Evolutionary conservation across 2,888 invertebrate species (phyloP).

Genomic region (Alsophila aescularia): DNA sequence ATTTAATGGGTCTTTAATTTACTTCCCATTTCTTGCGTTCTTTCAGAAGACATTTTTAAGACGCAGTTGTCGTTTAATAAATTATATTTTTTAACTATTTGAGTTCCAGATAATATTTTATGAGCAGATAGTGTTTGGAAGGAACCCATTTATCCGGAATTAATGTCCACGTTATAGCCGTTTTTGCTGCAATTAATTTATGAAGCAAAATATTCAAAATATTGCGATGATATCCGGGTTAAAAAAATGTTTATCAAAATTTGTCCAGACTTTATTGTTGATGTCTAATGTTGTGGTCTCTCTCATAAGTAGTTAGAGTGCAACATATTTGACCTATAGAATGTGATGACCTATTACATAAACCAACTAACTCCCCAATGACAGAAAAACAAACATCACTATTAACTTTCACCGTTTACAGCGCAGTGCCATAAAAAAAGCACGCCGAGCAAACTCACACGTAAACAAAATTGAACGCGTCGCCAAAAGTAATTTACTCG

Average conservation of each 20-base stretch:
- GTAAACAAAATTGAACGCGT: conserved; percentile 42
- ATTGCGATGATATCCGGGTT: not conserved
- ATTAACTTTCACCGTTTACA: conserved; percentile 30
- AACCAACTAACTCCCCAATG: conserved; percentile 14
- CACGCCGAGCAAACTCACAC: conserved; percentile 40
- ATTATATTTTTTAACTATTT: no score
- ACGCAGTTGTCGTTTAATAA: no score
- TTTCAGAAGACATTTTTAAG: no score
- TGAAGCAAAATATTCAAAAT: not conserved
- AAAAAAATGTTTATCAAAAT: not conserved
- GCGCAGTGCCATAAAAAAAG: conserved; percentile 46
- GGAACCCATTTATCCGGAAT: not conserved
- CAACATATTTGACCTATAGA: conserved; percentile 28
- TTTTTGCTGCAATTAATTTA: not conserved
- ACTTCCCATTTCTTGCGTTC: no score
- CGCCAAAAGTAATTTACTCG: conserved; percentile 69
- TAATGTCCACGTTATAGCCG: not conserved
- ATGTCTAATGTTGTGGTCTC: not conserved
- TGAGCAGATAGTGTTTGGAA: not conserved
- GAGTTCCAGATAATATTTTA: not conserved
- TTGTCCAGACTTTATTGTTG: no score
- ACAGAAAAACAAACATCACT: conserved; percentile 44
- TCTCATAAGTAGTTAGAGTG: not conserved
- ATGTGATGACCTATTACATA: conserved; percentile 30
- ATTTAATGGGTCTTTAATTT: no score